Conservation (phyloP, 2,888 invertebrate genomes). For the Oscheius sp. region DNA sequence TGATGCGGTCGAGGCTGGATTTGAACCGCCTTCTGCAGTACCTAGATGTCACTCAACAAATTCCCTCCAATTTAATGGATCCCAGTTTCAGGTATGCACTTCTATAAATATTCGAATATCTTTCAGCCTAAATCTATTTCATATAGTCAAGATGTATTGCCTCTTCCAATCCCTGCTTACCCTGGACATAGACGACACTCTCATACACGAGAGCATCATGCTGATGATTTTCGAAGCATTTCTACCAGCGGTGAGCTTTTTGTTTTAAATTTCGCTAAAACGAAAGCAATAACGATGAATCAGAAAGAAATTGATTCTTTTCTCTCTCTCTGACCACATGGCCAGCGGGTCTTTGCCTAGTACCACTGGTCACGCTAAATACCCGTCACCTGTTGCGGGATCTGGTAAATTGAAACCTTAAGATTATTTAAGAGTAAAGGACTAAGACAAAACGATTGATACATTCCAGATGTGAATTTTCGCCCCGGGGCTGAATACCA, state of each 20-base stretch:
- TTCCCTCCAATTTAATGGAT: constrained; percentile 44
- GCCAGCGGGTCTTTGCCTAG: no score
- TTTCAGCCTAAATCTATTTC: constrained; percentile 16
- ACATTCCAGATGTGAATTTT: not conserved
- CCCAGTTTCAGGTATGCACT: constrained; percentile 44
- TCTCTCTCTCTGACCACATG: no score
- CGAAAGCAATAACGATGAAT: no score
- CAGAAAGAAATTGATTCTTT: no score
- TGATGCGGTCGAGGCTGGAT: constrained; percentile 54
- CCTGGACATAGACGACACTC: not conserved
- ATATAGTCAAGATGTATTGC: constrained; percentile 13
- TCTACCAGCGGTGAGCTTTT: constrained; percentile 5
- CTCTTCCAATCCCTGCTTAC: not conserved
- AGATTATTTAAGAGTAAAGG: no score
- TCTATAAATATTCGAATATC: not conserved
- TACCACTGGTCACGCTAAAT: no score
- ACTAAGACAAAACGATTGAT: no score
- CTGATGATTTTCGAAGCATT: not conserved
- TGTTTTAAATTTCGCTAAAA: not conserved
- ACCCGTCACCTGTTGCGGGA: no score
- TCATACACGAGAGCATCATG: not conserved
- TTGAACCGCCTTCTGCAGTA: constrained; percentile 44
- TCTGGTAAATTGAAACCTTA: no score
- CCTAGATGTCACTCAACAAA: constrained; percentile 52
- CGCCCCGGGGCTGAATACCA: not conserved